Conservation (phyloP, 1,140 invertebrate species). For the silkworm (Bombyx mori) region DNA sequence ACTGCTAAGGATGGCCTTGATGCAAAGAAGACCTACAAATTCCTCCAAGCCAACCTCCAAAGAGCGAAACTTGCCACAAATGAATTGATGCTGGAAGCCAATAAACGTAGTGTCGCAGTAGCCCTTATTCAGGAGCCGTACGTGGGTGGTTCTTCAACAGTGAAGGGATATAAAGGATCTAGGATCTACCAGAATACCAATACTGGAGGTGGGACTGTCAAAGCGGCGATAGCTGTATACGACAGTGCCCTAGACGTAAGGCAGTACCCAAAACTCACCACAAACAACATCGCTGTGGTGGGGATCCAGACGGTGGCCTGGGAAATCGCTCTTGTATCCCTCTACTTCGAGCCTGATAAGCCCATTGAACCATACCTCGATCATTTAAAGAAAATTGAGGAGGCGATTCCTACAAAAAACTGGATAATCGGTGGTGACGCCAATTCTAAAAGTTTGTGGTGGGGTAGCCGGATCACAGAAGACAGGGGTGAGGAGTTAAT, state of each 20-base stretch:
- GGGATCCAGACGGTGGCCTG: conserved; percentile 1
- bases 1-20: background rate
- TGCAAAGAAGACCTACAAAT: background rate
- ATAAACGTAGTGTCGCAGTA: background rate
- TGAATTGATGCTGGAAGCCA: conserved; percentile 3
- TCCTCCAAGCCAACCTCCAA: conserved; percentile 5
- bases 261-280: conserved; percentile 4
- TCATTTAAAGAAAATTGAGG: conserved; percentile 2
- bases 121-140: conserved; percentile 12
- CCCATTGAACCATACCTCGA: conserved; percentile 11
- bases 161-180: conserved; percentile 1
- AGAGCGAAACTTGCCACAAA: conserved; percentile 3
- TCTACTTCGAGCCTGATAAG: conserved; percentile 8
- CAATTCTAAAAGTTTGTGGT: conserved; percentile 22
- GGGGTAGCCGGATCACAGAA: conserved; percentile 12
- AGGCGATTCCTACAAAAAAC: background rate
- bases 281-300: conserved; percentile 9
- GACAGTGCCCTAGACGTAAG: conserved; percentile 2
- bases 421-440: conserved; percentile 18
- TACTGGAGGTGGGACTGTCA: conserved; percentile 4
- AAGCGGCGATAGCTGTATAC: conserved; percentile 14
- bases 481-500: conserved; percentile 8
- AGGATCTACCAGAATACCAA: conserved; percentile 6
- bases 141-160: background rate
- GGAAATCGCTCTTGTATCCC: conserved; percentile 5